Conservation (phyloP, 1,140 invertebrate genomes). For the Reticulitermes speratus region DNA sequence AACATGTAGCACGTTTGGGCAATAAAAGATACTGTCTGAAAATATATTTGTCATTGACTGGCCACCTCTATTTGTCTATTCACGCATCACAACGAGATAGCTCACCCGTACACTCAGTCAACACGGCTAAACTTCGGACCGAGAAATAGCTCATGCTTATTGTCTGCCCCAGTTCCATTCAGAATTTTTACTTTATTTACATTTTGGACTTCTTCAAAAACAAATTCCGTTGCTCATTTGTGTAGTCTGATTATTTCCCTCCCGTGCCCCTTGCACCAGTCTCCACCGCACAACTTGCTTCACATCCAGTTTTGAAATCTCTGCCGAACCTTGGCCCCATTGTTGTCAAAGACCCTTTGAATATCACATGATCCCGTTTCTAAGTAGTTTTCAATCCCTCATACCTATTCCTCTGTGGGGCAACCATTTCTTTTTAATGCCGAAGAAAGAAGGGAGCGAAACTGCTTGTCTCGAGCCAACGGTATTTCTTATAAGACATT, state of each 20-base stretch:
- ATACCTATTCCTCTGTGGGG: neutral
- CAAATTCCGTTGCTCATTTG: neutral
- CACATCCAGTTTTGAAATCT: neutral
- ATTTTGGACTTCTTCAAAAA: neutral
- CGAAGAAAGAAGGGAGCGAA: neutral
- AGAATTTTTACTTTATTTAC: no score
- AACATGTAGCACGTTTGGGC: no score
- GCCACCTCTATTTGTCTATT: no score
- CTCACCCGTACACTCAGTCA: no score
- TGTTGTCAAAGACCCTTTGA: neutral
- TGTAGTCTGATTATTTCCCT: neutral
- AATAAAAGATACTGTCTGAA: no score
- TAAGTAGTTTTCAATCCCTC: neutral
- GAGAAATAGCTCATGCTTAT: no score
- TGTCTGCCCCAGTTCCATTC: no score
- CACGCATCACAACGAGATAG: no score
- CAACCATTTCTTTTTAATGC: slow-evolving; percentile 4
- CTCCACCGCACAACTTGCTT: neutral
- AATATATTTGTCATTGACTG: no score
- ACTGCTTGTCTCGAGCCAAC: neutral
- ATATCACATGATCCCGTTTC: slow-evolving; percentile 15
- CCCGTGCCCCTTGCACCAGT: neutral
- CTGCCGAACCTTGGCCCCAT: neutral
- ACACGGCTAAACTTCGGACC: no score
- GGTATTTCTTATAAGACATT: slow-evolving; percentile 11